phyloP scores from a whole-genome alignment of 2,113 vertebrate species.

The Sphaerodactylus townsendi region DNA sequence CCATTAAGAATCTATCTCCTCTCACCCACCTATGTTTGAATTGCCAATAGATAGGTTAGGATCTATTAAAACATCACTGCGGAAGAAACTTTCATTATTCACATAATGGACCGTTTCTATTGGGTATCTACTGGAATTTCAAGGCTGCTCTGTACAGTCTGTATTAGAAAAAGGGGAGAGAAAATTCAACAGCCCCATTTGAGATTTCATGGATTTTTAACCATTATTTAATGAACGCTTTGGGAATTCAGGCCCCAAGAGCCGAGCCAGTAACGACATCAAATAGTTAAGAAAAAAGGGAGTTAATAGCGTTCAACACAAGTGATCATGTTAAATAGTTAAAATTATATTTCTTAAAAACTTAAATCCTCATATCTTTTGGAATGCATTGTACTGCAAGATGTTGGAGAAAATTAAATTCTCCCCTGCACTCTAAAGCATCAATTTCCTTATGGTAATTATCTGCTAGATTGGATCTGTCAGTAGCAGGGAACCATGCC shows the following conservation, averaged over 20 bases:
- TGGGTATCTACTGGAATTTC: constrained; percentile 42
- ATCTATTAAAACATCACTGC: constrained; percentile 57
- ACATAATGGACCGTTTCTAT: constrained; percentile 20
- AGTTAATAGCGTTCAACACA: constrained; percentile 94
- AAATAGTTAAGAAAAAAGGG: constrained; percentile 89
- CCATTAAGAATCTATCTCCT: constrained; percentile 34
- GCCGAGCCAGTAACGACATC: constrained; percentile 92
- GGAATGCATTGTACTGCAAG: constrained; percentile 96
- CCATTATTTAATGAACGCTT: constrained; percentile 85
- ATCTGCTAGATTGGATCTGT: constrained; percentile 99
- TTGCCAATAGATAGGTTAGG: constrained; percentile 29
- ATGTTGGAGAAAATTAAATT: constrained; percentile 99
- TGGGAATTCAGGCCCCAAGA: constrained; percentile 80
- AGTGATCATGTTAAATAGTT: constrained; percentile 99
- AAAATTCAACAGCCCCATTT: constrained; percentile 73
- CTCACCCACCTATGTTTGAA: constrained; percentile 17
- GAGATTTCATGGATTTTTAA: constrained; percentile 95
- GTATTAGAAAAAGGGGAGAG: constrained; percentile 59
- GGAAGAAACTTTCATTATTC: constrained; percentile 44
- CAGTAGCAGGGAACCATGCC: constrained; percentile 96
- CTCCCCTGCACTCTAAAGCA: constrained; percentile 97
- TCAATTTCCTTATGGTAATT: constrained; percentile 99
- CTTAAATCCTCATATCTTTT: constrained; percentile 96
- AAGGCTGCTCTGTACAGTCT: constrained; percentile 59
- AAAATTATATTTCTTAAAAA: constrained; percentile 96